Evolutionary conservation across 2,888 invertebrate species (phyloP).

Genomic region (Zonitis immaculata): DNA sequence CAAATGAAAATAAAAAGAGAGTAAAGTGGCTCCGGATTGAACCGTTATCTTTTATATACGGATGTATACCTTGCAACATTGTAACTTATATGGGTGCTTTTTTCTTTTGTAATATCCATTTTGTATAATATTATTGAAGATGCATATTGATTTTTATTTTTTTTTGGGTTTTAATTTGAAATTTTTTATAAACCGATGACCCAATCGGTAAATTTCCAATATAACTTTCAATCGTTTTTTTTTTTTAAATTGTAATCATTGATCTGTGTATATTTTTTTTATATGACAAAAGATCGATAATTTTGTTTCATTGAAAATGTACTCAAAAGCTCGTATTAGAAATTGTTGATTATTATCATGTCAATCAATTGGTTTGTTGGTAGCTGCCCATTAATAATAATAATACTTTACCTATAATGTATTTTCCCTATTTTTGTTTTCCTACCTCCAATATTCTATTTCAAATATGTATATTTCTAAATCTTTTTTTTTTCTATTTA

Average conservation of each 20-base stretch:
- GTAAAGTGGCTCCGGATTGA: slow-evolving; percentile 13
- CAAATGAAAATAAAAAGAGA: slow-evolving; percentile 30
- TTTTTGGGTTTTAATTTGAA: neutral
- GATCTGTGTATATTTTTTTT: no score
- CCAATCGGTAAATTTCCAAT: no score
- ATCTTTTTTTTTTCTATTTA: no score
- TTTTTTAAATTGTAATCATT: no score
- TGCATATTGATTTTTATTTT: neutral
- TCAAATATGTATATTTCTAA: no score
- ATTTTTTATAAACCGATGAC: no score
- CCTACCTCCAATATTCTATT: no score
- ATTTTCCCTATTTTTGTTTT: no score
- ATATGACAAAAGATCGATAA: slow-evolving; percentile 21
- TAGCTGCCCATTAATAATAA: slow-evolving; percentile 19
- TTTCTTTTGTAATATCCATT: no score
- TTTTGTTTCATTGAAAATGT: slow-evolving; percentile 23
- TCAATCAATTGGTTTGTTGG: slow-evolving; percentile 23
- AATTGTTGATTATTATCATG: slow-evolving; percentile 24
- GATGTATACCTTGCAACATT: slow-evolving; percentile 24
- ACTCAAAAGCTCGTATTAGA: slow-evolving; percentile 24
- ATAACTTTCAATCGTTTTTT: no score
- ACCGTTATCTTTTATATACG: slow-evolving; percentile 33
- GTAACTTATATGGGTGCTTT: slow-evolving; percentile 17
- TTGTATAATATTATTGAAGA: no score
- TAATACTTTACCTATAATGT: no score